Conservation (phyloP, 2,797 vertebrate species). For the Hybognathus amarus region DNA sequence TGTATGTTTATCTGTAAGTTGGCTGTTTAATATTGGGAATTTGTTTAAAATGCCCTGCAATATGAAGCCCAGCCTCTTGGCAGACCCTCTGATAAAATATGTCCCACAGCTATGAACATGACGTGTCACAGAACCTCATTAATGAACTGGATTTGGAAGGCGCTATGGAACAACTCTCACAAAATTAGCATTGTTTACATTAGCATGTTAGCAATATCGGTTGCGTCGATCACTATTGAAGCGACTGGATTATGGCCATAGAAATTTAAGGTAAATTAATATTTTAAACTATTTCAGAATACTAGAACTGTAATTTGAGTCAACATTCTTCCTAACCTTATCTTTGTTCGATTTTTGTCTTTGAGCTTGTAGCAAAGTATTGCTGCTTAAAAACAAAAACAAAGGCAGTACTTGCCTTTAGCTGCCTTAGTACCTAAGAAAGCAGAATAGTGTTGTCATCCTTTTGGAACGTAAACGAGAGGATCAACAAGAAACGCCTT, state of each 20-base stretch:
- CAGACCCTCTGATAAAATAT: too few species aligned
- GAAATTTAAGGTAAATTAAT: not conserved
- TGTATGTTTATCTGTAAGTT: too few species aligned
- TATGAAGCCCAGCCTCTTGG: too few species aligned
- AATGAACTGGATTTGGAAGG: not conserved
- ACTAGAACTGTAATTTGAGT: not conserved
- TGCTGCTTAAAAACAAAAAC: not conserved
- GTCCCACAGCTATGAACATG: not conserved
- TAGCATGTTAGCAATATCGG: not conserved
- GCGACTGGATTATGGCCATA: not conserved
- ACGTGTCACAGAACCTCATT: not conserved
- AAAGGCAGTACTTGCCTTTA: not conserved
- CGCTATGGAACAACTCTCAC: not conserved
- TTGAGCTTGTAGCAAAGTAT: not conserved
- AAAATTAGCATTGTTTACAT: not conserved
- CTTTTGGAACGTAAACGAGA: not conserved
- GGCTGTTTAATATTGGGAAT: too few species aligned
- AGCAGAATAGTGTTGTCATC: not conserved
- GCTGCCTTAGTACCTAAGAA: not conserved
- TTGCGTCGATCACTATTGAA: not conserved
- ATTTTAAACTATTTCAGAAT: too few species aligned
- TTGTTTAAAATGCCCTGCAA: too few species aligned
- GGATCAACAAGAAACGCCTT: conserved; percentile 30
- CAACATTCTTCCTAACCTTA: not conserved
- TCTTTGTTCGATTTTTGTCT: not conserved